Conservation (phyloP, 2,797 vertebrate species). For the Dryobates pubescens region DNA sequence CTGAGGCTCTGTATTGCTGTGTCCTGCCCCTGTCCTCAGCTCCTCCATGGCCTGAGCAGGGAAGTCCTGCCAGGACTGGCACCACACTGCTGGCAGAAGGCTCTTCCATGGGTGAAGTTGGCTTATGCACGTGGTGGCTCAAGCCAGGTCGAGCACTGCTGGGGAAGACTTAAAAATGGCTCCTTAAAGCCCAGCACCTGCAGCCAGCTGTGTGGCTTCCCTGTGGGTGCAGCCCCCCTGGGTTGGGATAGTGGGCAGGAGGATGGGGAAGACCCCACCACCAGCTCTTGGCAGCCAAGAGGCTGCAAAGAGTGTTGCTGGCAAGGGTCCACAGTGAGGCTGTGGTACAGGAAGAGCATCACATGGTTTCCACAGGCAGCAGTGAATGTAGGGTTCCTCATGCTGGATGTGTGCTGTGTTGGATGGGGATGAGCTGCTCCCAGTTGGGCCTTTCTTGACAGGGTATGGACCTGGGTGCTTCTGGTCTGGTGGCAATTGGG, state of each 20-base stretch:
- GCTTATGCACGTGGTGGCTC: fast-evolving
- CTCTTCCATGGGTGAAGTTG: neutral
- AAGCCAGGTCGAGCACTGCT: fast-evolving
- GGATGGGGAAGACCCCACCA: neutral
- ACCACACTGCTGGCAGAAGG: fast-evolving
- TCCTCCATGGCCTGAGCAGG: neutral
- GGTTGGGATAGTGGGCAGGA: neutral
- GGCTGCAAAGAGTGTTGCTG: neutral
- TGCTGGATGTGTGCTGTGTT: fast-evolving
- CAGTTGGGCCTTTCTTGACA: fast-evolving
- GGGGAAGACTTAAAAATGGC: neutral
- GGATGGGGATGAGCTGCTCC: neutral
- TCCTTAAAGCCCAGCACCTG: neutral
- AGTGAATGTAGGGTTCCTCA: neutral
- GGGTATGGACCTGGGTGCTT: neutral
- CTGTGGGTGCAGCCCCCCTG: neutral
- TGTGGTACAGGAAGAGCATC: neutral
- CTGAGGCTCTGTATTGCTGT: fast-evolving
- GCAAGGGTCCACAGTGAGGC: neutral
- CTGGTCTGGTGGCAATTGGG: neutral
- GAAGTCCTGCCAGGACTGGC: fast-evolving
- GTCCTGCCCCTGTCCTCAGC: neutral
- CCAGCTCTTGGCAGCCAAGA: neutral
- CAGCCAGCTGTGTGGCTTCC: neutral
- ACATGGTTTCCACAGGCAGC: fast-evolving